These are phyloP conservation scores for Ypsolopha scabrella DNA, from an alignment of 2,888 invertebrate genomes.

Conservation along the genomic window DNA sequence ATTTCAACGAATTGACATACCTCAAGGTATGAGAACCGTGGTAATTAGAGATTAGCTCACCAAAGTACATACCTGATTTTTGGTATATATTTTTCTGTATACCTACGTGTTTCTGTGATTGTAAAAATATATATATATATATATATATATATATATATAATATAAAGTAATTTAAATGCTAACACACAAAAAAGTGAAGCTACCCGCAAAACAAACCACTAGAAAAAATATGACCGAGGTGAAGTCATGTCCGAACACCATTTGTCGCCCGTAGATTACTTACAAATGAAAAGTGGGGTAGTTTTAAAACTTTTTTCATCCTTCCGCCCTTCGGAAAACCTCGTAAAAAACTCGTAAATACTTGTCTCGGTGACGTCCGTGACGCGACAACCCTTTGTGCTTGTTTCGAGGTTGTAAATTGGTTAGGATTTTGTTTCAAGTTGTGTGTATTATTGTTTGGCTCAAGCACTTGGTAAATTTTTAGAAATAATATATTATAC, in stretches of 20 bases:
- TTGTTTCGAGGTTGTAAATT: constrained; percentile 27
- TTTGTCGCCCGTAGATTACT: constrained; percentile 54
- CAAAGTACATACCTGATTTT: too few species aligned
- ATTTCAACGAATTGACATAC: too few species aligned
- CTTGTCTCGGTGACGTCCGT: constrained; percentile 27
- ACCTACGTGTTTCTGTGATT: too few species aligned
- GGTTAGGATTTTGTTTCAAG: too few species aligned
- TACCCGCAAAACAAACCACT: constrained; percentile 15
- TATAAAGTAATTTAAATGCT: neutral
- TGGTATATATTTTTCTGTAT: too few species aligned
- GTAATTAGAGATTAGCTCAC: too few species aligned
- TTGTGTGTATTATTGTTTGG: too few species aligned
- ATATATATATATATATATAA: too few species aligned
- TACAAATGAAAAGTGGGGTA: constrained; percentile 59
- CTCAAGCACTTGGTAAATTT: too few species aligned
- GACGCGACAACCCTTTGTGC: constrained; percentile 43
- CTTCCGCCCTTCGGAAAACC: constrained; percentile 16
- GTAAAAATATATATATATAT: too few species aligned
- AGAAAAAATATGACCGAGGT: constrained; percentile 17
- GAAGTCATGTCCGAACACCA: constrained; percentile 57
- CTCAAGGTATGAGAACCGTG: too few species aligned
- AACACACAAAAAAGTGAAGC: constrained; percentile 15
- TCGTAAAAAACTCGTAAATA: constrained; percentile 31
- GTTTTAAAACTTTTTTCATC: constrained; percentile 44
- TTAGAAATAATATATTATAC: too few species aligned